A percentile compares a stretch with the other conserved stretches of the same genome.
Evolutionary conservation across 2,113 vertebrate genomes (phyloP).

Genomic region (Pygoscelis antarcticus): DNA sequence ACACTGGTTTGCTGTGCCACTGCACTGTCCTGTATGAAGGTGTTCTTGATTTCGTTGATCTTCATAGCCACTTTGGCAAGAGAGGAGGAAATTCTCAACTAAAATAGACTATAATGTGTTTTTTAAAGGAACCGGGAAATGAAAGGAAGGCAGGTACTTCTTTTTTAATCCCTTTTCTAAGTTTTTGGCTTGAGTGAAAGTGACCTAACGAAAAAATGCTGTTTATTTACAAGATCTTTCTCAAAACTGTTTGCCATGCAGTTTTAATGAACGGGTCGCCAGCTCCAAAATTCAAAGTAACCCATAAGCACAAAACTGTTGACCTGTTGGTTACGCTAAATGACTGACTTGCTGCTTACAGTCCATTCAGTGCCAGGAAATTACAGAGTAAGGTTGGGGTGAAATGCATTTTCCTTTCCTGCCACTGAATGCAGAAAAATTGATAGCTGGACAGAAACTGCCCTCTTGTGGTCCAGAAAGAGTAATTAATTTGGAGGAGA

Average conservation of each 20-base stretch:
- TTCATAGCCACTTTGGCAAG: neutral
- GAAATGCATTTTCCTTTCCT: neutral
- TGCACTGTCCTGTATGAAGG: neutral
- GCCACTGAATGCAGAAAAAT: neutral
- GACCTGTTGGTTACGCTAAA: rapidly evolving
- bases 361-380: rapidly evolving
- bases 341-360: neutral
- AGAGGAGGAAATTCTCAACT: neutral
- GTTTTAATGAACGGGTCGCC: neutral
- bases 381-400: rapidly evolving
- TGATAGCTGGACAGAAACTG: neutral
- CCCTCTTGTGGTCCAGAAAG: constrained; percentile 41
- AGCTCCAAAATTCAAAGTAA: neutral
- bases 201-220: neutral
- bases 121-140: neutral
- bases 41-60: neutral
- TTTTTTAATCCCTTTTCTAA: neutral
- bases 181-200: neutral
- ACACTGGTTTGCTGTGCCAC: neutral
- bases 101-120: neutral
- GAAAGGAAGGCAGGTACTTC: neutral
- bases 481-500: rapidly evolving
- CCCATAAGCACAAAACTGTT: neutral
- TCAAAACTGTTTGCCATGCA: rapidly evolving
- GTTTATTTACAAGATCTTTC: neutral